Evolutionary conservation across 2,888 invertebrate species (phyloP).

Genomic region (Neuroscelio doddi): DNA sequence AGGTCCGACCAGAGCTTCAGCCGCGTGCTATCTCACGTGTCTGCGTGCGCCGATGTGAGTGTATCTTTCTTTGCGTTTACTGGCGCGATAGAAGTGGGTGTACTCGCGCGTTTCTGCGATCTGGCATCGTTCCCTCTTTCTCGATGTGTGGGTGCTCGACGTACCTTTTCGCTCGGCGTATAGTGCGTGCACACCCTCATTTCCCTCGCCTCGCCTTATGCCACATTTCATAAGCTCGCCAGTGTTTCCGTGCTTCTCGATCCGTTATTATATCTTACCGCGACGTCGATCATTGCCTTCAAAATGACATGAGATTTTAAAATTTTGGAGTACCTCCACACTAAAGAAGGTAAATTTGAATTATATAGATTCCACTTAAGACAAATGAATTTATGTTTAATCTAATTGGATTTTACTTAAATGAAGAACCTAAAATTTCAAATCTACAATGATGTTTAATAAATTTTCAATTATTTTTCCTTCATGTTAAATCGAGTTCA

Average conservation of each 20-base stretch:
- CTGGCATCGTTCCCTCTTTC: conserved; percentile 24
- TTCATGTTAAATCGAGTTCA: too few relatives aligned
- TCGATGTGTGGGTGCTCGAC: conserved; percentile 30
- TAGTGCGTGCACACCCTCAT: not conserved
- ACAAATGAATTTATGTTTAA: too few relatives aligned
- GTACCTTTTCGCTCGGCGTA: conserved; percentile 10
- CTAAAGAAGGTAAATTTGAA: not conserved
- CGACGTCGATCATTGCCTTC: conserved; percentile 7
- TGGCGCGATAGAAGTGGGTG: conserved; percentile 28
- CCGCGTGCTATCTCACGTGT: conserved; percentile 37
- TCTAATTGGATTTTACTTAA: too few relatives aligned
- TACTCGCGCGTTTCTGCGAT: conserved; percentile 23
- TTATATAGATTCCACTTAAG: not conserved
- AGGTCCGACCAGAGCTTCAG: not conserved
- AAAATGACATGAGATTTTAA: too few relatives aligned
- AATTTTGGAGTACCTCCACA: too few relatives aligned
- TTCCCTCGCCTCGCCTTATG: not conserved
- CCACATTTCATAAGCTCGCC: conserved; percentile 28
- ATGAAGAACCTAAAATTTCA: too few relatives aligned
- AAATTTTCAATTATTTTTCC: too few relatives aligned
- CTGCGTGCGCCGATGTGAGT: conserved; percentile 32
- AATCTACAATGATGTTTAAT: too few relatives aligned
- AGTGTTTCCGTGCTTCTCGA: conserved; percentile 21
- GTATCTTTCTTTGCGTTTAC: conserved; percentile 23
- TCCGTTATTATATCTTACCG: conserved; percentile 4